Evolutionary conservation across 2,113 vertebrate species (phyloP).

Genomic region (Telmatochromis sp.): DNA sequence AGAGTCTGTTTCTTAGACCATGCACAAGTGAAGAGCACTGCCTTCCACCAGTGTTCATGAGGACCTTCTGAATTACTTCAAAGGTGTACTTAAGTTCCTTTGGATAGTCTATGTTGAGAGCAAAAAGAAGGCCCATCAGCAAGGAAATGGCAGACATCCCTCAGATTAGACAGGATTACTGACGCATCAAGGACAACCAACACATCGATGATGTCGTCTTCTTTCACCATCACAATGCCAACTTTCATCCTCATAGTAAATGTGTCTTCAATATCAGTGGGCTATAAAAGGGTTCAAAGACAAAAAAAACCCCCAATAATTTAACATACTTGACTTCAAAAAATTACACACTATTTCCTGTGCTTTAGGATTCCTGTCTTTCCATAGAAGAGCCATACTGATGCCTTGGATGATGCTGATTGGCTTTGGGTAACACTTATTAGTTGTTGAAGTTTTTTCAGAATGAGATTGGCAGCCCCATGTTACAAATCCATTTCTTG

Average conservation of each 20-base stretch:
- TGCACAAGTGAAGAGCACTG: background rate
- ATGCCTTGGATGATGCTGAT: fast-evolving
- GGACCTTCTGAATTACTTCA: too few species aligned
- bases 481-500: background rate
- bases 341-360: too few species aligned
- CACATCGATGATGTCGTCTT: background rate
- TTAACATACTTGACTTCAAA: too few species aligned
- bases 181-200: background rate
- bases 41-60: background rate
- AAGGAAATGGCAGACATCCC: background rate
- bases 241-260: background rate
- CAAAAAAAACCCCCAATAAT: background rate
- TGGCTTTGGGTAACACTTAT: background rate
- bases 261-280: fast-evolving
- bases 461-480: fast-evolving
- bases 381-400: too few species aligned
- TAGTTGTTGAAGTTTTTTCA: background rate
- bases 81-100: fast-evolving
- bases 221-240: background rate
- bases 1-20: background rate
- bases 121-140: background rate
- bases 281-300: background rate
- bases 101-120: background rate
- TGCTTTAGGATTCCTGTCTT: too few species aligned
- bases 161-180: background rate